Evolutionary conservation across 2,888 invertebrate species (phyloP), one percentile per base, ranked within the genome.

Genomic region (Phrixothrix hirtus): DNA sequence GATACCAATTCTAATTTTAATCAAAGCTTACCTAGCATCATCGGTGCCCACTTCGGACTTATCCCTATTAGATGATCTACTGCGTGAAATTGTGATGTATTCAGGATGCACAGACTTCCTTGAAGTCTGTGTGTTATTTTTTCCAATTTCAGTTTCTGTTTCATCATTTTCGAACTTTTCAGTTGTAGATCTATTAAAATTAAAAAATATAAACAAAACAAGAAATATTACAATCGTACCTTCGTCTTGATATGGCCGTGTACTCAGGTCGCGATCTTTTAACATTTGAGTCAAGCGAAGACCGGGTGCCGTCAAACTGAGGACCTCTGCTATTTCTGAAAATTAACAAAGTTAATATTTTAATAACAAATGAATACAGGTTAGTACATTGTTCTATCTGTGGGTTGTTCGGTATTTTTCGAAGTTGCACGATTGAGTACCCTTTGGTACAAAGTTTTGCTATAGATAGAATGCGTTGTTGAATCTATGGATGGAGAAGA

Each of bases 391-490:
- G 36, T 42, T 31, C 35, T 41, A 2, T n/a, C 6, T 11, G 21
- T 10, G 1, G 17, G 25, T 14, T 3, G 11, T 26, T 44, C 39
- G 2, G 35, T 43, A 17, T 42, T 45, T 27, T 64, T 72, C 37
- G 66, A 68, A 0, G 60, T 65, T 2, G 71, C 68, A 53, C 70
- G 66, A 30, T 71, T 82, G 1, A 92, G 73, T 1, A 92, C 89
- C 64, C 87, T 84, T 67, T 91, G 86, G 67, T 88, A 90, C 1
- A 92, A 77, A 32, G 83, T 85, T 72, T 88, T 87, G 72, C 87
- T 89, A 62, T 89, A 86, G 0, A 83, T 77, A 0, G 85, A 78
- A 6, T 86, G 82, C 0, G 88, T 86, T 0, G 83, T 83, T 5
- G 79, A 76, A 12, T 67, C 70, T 0, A 72, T 59, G 30, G 64